Base-by-base conservation (phyloP, 2,797 vertebrate species). In the Myripristis jacobus region DNA sequence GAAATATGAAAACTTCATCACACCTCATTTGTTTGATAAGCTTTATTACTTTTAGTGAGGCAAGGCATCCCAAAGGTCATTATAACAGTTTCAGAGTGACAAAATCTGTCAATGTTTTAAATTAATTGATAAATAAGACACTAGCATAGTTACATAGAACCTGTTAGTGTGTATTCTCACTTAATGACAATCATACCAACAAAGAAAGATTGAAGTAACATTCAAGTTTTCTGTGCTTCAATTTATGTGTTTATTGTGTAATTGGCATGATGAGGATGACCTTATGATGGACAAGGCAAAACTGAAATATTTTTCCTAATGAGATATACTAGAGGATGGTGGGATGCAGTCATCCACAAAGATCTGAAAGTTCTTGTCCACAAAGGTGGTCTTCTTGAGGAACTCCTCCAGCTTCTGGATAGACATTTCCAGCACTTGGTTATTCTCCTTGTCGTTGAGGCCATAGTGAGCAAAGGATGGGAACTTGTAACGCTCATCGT, bases 311-410 rank as follows among this genome's bases (percentile, higher is more conserved):
- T 66, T 31, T 52, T 10, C 16, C 24, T 65, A 58, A n/a, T 55
- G 0, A 4, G 0, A 47, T 59, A 16, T 12, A 34, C 43, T 59
- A 3, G 77, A 54, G 0, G 41, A 48, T 6, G 69, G 34, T 19
- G 86, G 75, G 11, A 77, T 47, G 54, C 93, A 93, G 77, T 92
- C 90, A 3, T 75, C 73, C 18, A 79, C 80, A 74, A 94, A 93
- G 54, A 93, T 87, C 84, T 90, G 90, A 83, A 94, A 92, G 75
- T 82, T 92, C 63, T 88, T 77, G 51, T 83, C 77, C 29, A 92
- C 88, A 43, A 79, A 92, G 11, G 80, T 85, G 13, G 80, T 89
- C 75, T 58, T 91, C 66, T 65, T 91, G n/a, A 94, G 84, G 76
- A 93, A 92, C 34, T 92, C 88, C 62, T 91, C 87, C 73, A 93